Conservation (phyloP, 2,113 vertebrate species). For the Tragelaphus buxtoni region DNA sequence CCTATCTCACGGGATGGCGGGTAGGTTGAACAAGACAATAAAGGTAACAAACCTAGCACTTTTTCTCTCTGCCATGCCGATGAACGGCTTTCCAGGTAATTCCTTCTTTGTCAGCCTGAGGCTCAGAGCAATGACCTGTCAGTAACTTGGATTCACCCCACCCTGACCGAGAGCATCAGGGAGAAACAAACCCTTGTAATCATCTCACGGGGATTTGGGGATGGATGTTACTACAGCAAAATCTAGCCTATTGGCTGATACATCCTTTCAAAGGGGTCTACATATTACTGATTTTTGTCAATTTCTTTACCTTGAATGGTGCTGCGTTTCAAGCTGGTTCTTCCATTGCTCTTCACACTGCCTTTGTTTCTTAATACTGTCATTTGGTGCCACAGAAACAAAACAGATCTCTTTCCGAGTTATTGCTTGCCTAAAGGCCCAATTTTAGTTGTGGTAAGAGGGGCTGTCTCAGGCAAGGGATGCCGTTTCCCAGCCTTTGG, state of each 20-base stretch:
- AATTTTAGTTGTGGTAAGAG: conserved; percentile 19
- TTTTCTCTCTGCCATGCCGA: not conserved
- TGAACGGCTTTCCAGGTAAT: not conserved
- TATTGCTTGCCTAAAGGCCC: conserved; percentile 35
- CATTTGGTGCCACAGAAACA: conserved; percentile 28
- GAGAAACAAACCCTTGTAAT: not conserved
- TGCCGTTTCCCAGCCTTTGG: conserved; percentile 35
- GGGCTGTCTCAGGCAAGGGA: conserved; percentile 19
- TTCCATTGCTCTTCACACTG: not conserved
- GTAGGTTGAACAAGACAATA: not conserved
- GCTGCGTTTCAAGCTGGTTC: not conserved
- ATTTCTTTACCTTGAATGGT: not conserved
- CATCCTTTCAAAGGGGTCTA: not conserved
- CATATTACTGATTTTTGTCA: not conserved
- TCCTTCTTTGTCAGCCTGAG: not conserved
- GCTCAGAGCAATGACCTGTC: not conserved
- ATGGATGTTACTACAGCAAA: not conserved
- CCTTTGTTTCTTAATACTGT: conserved; percentile 26
- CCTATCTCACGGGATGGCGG: not conserved
- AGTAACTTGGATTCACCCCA: not conserved
- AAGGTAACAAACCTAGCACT: not conserved
- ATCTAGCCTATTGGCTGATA: not conserved
- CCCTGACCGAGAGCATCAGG: not conserved
- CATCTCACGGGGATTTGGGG: not conserved
- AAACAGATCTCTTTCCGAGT: not conserved